phyloP scores from a whole-genome alignment of 2,797 vertebrate genomes.

The Cryptoprocta ferox region DNA sequence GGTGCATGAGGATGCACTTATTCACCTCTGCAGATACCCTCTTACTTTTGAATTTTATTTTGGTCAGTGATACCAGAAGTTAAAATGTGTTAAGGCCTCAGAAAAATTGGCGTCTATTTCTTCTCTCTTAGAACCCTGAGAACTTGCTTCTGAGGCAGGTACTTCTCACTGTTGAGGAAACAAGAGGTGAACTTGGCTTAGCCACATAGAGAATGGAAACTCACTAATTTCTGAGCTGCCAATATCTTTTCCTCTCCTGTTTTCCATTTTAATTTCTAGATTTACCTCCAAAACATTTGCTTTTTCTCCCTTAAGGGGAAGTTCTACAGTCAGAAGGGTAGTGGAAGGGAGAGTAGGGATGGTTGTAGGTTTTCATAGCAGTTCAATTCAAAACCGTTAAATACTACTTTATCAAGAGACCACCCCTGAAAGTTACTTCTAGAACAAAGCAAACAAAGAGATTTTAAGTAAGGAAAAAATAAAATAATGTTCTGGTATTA shows the following conservation, averaged over 20 bases:
- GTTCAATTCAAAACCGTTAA: constrained; percentile 45
- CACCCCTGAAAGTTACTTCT: constrained; percentile 1
- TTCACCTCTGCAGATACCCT: background rate
- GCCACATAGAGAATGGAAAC: constrained; percentile 36
- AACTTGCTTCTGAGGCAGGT: background rate
- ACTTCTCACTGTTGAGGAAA: constrained; percentile 31
- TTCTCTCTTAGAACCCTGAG: background rate
- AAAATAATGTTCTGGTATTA: background rate
- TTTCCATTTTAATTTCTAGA: constrained; percentile 37
- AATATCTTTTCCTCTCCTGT: background rate
- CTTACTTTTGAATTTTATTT: constrained; percentile 25
- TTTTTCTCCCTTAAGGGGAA: background rate
- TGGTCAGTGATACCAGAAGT: background rate
- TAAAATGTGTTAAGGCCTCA: background rate
- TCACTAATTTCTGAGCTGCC: constrained; percentile 38
- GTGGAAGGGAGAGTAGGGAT: background rate
- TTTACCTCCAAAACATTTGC: background rate
- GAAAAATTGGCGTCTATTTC: constrained; percentile 21
- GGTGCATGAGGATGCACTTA: background rate
- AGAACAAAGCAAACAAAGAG: background rate
- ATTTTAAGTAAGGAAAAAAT: background rate
- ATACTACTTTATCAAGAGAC: background rate
- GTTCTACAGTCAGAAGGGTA: background rate
- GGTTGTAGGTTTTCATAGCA: constrained; percentile 38
- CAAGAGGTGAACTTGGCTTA: background rate